These are phyloP conservation scores for Rissa tridactyla DNA, from an alignment of 2,113 vertebrate genomes.

Conservation along the genomic window DNA sequence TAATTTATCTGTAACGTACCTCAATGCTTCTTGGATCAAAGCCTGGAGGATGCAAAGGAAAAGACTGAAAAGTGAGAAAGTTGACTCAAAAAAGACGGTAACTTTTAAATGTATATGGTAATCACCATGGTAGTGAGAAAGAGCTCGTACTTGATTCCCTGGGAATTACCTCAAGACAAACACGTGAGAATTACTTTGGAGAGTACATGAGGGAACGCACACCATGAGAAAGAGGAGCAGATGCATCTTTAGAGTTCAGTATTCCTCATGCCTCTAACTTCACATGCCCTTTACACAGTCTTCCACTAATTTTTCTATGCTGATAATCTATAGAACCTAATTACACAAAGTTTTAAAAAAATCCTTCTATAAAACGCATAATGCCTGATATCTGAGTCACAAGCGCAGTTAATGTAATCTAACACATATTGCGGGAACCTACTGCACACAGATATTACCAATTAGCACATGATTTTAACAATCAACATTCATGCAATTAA, in stretches of 20 bases:
- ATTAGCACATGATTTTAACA: slow-evolving; percentile 76
- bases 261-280: slow-evolving; percentile 36
- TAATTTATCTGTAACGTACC: slow-evolving; percentile 6
- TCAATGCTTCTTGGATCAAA: not conserved
- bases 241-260: slow-evolving; percentile 22
- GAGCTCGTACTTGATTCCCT: slow-evolving; percentile 32
- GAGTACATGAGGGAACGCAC: slow-evolving; percentile 39
- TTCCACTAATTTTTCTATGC: slow-evolving; percentile 35
- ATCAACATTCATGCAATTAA: slow-evolving; percentile 74
- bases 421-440: slow-evolving; percentile 69
- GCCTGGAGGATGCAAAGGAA: slow-evolving; percentile 13
- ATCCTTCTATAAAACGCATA: slow-evolving; percentile 51
- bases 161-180: slow-evolving; percentile 61
- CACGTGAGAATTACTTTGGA: slow-evolving; percentile 57
- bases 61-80: slow-evolving; percentile 42
- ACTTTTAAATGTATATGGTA: slow-evolving; percentile 28
- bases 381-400: slow-evolving; percentile 67
- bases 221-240: slow-evolving; percentile 59
- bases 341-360: slow-evolving; percentile 54
- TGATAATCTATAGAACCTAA: slow-evolving; percentile 71
- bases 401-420: slow-evolving; percentile 71
- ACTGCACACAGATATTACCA: slow-evolving; percentile 75
- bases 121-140: slow-evolving; percentile 36
- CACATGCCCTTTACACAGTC: slow-evolving; percentile 19
- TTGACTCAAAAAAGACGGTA: not conserved